phyloP scores from a whole-genome alignment of 2,888 invertebrate genomes.

The Elmis aenea region DNA sequence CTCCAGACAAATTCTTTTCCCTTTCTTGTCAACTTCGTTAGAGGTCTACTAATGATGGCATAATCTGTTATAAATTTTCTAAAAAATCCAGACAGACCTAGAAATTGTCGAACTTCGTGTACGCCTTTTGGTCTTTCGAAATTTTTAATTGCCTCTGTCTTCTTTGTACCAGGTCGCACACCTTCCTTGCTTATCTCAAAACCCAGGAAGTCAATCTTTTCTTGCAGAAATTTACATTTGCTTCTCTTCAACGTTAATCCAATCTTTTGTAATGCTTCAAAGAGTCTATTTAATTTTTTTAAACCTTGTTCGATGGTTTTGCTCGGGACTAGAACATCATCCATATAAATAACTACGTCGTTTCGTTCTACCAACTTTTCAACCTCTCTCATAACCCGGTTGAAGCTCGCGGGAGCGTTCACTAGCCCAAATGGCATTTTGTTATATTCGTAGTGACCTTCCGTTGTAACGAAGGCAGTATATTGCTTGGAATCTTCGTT shows the following conservation, averaged over 20 bases:
- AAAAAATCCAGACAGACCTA: conserved; percentile 32
- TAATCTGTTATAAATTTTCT: conserved; percentile 31
- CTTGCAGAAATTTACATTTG: conserved; percentile 26
- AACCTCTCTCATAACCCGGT: conserved; percentile 25
- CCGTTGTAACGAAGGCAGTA: conserved; percentile 35
- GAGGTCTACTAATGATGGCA: too few relatives aligned
- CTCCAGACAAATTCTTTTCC: too few relatives aligned
- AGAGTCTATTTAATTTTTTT: conserved; percentile 12
- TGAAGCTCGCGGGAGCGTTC: conserved; percentile 32
- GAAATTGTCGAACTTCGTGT: conserved; percentile 30
- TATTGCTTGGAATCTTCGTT: conserved; percentile 14
- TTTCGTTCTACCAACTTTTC: conserved; percentile 10
- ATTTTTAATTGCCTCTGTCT: conserved; percentile 25
- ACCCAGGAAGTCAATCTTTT: conserved; percentile 26
- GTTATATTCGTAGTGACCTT: conserved; percentile 31
- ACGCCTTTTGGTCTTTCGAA: conserved; percentile 27
- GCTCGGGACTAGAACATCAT: conserved; percentile 30
- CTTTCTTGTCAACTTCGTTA: too few relatives aligned
- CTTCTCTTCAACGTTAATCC: conserved; percentile 18
- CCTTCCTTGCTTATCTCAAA: conserved; percentile 24
- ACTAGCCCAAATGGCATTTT: conserved; percentile 25
- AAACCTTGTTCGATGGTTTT: conserved; percentile 12
- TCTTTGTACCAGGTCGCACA: conserved; percentile 24
- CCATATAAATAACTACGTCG: conserved; percentile 27
- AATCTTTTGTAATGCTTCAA: conserved; percentile 10